A percentile compares a stretch with the other conserved stretches of the same genome.
Evolutionary conservation across 1,140 invertebrate species (phyloP).

Genomic region (Conus ventricosus): DNA sequence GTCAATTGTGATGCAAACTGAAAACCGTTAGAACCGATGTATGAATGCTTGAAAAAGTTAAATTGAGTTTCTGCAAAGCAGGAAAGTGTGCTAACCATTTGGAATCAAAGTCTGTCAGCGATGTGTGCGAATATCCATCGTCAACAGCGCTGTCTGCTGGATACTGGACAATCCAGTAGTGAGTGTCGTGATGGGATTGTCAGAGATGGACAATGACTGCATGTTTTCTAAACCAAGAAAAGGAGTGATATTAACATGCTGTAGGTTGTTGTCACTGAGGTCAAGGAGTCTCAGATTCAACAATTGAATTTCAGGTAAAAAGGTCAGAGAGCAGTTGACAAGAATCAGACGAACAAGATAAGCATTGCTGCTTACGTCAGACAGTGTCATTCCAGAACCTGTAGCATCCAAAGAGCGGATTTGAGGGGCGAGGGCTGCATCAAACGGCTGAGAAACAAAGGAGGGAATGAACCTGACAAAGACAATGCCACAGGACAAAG

Average conservation of each 20-base stretch:
- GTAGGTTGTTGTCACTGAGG: constrained; percentile 34
- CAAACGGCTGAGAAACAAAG: background rate
- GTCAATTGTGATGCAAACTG: background rate
- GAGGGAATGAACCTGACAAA: constrained; percentile 14
- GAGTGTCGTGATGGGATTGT: background rate
- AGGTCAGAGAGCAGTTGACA: background rate
- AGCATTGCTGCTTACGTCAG: background rate
- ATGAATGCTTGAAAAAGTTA: background rate
- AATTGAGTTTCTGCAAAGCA: constrained; percentile 9
- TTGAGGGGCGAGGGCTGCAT: background rate
- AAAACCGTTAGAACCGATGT: constrained; percentile 13
- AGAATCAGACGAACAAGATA: background rate
- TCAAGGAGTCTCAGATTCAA: constrained; percentile 4
- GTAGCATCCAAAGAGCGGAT: constrained; percentile 8
- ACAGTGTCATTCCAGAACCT: background rate
- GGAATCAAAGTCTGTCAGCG: constrained; percentile 7
- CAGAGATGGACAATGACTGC: constrained; percentile 13
- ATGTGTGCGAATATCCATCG: background rate
- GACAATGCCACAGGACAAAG: constrained; percentile 49
- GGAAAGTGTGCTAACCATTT: constrained; percentile 22
- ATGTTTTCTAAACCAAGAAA: constrained; percentile 28
- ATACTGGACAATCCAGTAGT: constrained; percentile 1
- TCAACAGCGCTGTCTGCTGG: background rate
- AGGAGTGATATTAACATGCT: background rate
- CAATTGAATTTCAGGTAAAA: background rate